Evolutionary conservation across 2,797 vertebrate genomes (phyloP).

Genomic region (Hyperoplus immaculatus): DNA sequence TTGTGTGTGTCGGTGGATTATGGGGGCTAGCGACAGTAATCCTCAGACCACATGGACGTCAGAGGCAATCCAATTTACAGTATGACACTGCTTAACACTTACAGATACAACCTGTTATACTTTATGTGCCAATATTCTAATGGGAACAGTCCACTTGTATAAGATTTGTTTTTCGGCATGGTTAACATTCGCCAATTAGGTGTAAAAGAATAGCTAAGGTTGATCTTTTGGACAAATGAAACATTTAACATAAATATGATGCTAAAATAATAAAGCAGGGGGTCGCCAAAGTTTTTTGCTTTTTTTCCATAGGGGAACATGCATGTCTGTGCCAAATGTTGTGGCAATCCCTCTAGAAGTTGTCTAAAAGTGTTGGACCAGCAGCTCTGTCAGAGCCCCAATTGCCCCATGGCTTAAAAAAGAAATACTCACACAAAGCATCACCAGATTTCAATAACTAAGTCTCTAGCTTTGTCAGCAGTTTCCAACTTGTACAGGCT

Average conservation of each 20-base stretch:
- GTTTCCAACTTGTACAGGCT: constrained; percentile 36
- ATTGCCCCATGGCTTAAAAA: background rate
- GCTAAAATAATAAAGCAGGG: background rate
- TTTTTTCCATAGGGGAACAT: background rate
- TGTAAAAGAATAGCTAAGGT: background rate
- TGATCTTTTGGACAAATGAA: background rate
- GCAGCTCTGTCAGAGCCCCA: background rate
- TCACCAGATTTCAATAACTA: constrained; percentile 51
- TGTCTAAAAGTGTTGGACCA: background rate
- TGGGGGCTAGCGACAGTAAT: constrained; percentile 64
- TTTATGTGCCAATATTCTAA: constrained; percentile 21
- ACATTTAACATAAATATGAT: background rate
- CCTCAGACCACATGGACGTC: constrained; percentile 73
- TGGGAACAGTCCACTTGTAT: background rate
- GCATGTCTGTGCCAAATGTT: background rate
- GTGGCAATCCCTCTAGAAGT: background rate
- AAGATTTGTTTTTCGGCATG: background rate
- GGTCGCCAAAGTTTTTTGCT: too few relatives aligned
- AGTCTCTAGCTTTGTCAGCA: constrained; percentile 38
- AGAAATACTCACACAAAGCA: constrained; percentile 18
- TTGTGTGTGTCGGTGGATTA: constrained; percentile 62
- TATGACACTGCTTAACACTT: constrained; percentile 56
- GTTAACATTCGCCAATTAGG: background rate
- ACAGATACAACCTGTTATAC: constrained; percentile 35
- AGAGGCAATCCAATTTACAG: constrained; percentile 78